phyloP scores from a whole-genome alignment of 2,113 vertebrate genomes.

The Hippocampus guttulatus region DNA sequence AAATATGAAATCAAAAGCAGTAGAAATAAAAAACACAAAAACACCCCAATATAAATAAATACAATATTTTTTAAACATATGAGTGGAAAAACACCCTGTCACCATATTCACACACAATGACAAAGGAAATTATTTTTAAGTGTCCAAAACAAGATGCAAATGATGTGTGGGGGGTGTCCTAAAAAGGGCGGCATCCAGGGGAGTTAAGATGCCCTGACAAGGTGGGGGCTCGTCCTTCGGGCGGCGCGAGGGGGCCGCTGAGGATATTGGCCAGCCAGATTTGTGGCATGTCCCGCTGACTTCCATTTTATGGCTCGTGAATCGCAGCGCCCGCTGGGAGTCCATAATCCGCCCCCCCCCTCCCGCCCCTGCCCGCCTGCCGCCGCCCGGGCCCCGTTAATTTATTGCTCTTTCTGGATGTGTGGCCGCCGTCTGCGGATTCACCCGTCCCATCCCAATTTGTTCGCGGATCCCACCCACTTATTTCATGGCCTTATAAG shows the following conservation, averaged over 20 bases:
- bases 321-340: conserved; percentile 72
- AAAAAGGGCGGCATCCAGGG: conserved; percentile 62
- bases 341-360: conserved; percentile 67
- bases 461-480: conserved; percentile 59
- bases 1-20: too few relatives aligned
- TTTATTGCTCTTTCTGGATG: conserved; percentile 61
- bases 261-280: conserved; percentile 63
- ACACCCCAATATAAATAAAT: too few relatives aligned
- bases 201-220: conserved; percentile 49
- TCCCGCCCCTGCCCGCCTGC: background rate
- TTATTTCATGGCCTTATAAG: conserved; percentile 33
- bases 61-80: too few relatives aligned
- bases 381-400: conserved; percentile 47
- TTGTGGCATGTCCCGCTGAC: conserved; percentile 72
- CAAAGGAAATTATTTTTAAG: background rate
- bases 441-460: conserved; percentile 60
- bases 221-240: conserved; percentile 13
- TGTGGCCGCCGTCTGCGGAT: conserved; percentile 61
- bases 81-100: too few relatives aligned
- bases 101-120: background rate
- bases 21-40: too few relatives aligned
- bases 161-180: conserved; percentile 48
- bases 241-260: conserved; percentile 26
- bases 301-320: conserved; percentile 72
- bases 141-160: conserved; percentile 41